Evolutionary conservation across 2,113 vertebrate genomes (phyloP).

Genomic region (Tapirus terrestris): DNA sequence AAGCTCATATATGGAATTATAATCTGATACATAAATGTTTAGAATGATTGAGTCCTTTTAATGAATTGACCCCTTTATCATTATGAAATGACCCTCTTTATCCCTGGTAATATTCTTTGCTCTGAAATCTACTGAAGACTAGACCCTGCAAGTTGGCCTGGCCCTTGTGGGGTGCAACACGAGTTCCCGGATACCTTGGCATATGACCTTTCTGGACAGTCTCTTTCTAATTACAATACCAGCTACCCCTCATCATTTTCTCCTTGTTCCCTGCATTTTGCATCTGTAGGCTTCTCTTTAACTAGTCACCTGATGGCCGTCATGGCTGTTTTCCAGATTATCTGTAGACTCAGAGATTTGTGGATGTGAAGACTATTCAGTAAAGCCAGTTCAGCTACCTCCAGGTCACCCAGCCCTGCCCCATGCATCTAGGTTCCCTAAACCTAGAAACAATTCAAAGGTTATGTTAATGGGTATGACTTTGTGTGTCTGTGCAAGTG

Average conservation of each 20-base stretch:
- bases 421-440: neutral
- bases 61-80: too few species aligned
- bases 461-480: neutral
- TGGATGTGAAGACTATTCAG: neutral
- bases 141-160: neutral
- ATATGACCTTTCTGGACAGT: neutral
- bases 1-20: neutral
- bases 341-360: neutral
- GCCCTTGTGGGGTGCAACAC: too few species aligned
- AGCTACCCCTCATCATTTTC: neutral
- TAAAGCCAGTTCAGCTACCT: neutral
- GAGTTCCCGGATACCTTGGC: neutral
- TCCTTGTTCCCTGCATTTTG: neutral
- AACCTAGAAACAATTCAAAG: neutral
- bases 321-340: neutral
- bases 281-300: neutral
- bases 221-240: neutral
- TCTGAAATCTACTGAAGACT: neutral
- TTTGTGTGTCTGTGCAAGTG: neutral
- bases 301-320: neutral
- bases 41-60: neutral
- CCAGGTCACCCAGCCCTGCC: neutral
- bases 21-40: neutral
- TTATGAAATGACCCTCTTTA: too few species aligned
- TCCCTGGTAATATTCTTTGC: too few species aligned